Evolutionary conservation across 2,113 vertebrate species (phyloP).

Genomic region (Axis porcinus): DNA sequence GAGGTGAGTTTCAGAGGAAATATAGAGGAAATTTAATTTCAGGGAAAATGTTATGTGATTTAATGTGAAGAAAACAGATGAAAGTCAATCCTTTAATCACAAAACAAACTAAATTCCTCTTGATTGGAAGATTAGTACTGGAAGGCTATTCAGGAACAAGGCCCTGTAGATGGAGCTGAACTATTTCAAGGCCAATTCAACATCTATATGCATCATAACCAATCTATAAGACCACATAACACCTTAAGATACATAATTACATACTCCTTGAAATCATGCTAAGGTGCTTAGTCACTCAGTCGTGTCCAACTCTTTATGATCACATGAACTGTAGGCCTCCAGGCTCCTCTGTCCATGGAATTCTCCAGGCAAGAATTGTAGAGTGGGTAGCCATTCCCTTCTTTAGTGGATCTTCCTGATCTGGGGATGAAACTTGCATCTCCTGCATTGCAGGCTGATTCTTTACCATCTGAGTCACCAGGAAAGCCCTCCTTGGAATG

Average conservation of each 20-base stretch:
- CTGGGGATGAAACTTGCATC: neutral
- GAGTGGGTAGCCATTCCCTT: neutral
- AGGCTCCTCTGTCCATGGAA: neutral
- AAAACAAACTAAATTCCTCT: neutral
- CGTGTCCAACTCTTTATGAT: neutral
- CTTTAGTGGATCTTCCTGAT: neutral
- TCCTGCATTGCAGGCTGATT: neutral
- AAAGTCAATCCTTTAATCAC: neutral
- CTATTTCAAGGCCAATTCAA: neutral
- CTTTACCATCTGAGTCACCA: neutral
- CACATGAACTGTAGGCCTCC: neutral
- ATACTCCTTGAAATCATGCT: neutral
- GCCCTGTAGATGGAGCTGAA: neutral
- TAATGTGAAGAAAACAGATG: neutral
- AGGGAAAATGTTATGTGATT: neutral
- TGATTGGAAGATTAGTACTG: neutral
- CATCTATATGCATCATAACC: neutral
- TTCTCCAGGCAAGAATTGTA: neutral
- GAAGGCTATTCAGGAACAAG: neutral
- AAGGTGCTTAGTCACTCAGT: neutral
- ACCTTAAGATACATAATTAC: neutral
- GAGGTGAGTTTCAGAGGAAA: conserved; percentile 84
- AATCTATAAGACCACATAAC: neutral
- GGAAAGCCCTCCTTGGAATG: neutral
- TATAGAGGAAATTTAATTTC: neutral